These are phyloP conservation scores for Calliopum simillimum DNA, from an alignment of 2,888 invertebrate genomes.

Conservation along the genomic window DNA sequence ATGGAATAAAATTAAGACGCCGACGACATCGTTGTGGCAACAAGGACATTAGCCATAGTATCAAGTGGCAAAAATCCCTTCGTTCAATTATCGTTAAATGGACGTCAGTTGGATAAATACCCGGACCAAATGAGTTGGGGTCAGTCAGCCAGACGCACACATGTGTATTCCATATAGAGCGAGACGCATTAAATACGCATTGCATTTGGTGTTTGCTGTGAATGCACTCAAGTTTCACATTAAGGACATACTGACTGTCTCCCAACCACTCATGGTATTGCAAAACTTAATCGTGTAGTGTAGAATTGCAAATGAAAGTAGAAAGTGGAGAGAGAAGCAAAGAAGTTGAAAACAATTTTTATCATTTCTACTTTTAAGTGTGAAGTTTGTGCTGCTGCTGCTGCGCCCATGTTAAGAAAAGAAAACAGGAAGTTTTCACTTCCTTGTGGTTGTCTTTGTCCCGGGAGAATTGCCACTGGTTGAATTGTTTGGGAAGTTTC, in stretches of 20 bases:
- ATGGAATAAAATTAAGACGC: slow-evolving; percentile 11
- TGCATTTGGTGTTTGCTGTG: background rate
- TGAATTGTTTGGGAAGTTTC: slow-evolving; percentile 52
- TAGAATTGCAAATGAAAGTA: background rate
- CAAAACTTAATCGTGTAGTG: background rate
- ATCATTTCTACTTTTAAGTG: slow-evolving; percentile 18
- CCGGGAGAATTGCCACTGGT: slow-evolving; percentile 48
- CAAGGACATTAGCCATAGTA: slow-evolving; percentile 22
- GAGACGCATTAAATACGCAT: slow-evolving; percentile 21
- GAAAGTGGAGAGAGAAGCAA: background rate
- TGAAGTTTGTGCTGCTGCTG: slow-evolving; percentile 9
- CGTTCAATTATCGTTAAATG: slow-evolving; percentile 22
- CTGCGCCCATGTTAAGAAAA: background rate
- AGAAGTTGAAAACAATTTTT: background rate
- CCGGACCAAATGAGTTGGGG: background rate
- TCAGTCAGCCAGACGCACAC: background rate
- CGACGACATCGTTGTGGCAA: background rate
- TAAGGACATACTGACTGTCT: background rate
- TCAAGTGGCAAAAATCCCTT: slow-evolving; percentile 32
- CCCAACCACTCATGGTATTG: background rate
- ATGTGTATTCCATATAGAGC: no score
- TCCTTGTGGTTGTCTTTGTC: slow-evolving; percentile 40
- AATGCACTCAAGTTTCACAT: slow-evolving; percentile 14
- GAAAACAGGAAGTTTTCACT: background rate
- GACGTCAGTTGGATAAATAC: background rate